Evolutionary conservation across 2,888 invertebrate genomes (phyloP).

Genomic region (Hydroisotoma schaefferi): DNA sequence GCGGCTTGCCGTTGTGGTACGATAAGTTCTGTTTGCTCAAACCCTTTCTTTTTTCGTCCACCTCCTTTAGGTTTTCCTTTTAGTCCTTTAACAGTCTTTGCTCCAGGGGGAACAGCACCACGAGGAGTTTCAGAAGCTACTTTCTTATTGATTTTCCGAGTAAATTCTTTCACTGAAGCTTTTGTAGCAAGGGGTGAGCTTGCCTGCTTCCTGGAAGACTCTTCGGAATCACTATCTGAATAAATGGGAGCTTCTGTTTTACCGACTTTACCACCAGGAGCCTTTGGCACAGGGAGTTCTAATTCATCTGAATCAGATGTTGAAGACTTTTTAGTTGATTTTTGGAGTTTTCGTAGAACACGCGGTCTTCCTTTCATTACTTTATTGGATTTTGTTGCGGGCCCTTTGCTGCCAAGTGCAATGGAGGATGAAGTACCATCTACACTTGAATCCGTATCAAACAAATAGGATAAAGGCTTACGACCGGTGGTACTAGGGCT

Average conservation of each 20-base stretch:
- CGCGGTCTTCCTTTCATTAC: conserved; percentile 6
- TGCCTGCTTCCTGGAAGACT: conserved; percentile 6
- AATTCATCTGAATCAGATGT: conserved; percentile 74
- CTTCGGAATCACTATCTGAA: conserved; percentile 72
- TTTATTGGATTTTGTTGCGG: conserved; percentile 51
- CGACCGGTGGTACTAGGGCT: conserved; percentile 36
- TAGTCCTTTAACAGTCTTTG: conserved; percentile 28
- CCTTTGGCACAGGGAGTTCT: conserved; percentile 26
- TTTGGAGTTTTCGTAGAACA: conserved; percentile 7
- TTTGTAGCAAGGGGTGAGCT: conserved; percentile 15
- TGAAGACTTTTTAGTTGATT: conserved; percentile 51
- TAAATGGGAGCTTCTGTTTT: conserved; percentile 57
- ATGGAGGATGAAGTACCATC: conserved; percentile 53
- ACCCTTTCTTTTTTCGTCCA: conserved; percentile 53
- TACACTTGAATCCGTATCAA: conserved; percentile 58
- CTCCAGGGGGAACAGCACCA: conserved; percentile 46
- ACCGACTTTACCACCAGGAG: conserved; percentile 10
- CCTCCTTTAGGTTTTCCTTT: conserved; percentile 49
- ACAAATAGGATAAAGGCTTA: conserved; percentile 50
- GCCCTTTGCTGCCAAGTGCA: conserved; percentile 54
- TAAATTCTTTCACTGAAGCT: conserved; percentile 34
- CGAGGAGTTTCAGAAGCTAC: conserved; percentile 23
- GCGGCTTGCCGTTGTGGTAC: conserved; percentile 87
- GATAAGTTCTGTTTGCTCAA: conserved; percentile 70
- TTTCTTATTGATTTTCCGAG: conserved; percentile 23